A percentile compares a stretch with the other conserved stretches of the same genome.
Conservation (phyloP, 2,888 invertebrate genomes). For the Tiliacea aurago region DNA sequence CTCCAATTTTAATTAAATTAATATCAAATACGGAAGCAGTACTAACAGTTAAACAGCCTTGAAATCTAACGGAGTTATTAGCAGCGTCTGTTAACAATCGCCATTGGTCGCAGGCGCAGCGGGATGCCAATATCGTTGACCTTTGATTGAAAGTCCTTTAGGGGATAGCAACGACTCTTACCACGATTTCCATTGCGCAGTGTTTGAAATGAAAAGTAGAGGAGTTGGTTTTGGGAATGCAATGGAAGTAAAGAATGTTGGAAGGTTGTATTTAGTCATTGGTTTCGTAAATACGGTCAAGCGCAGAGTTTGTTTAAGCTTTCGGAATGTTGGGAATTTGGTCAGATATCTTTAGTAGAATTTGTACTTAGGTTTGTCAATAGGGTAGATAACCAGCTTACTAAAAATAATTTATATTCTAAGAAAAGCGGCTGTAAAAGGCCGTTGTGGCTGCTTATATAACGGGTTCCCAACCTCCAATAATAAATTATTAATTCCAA, state of each 20-base stretch:
- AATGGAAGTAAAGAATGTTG: constrained; percentile 20
- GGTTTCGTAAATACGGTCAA: constrained; percentile 30
- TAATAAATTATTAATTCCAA: too few species aligned
- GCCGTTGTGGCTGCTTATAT: neutral
- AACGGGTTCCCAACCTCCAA: neutral
- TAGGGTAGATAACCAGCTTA: neutral
- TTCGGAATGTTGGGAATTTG: constrained; percentile 26
- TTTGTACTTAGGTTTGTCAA: neutral
- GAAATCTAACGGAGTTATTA: constrained; percentile 41
- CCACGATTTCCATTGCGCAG: neutral
- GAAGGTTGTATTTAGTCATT: neutral
- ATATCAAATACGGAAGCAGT: constrained; percentile 26
- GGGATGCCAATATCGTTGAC: constrained; percentile 44
- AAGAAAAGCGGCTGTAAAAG: neutral
- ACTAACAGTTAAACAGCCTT: constrained; percentile 39
- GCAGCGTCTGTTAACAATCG: constrained; percentile 39
- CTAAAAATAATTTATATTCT: neutral
- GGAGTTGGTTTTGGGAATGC: neutral
- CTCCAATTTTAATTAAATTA: constrained; percentile 47
- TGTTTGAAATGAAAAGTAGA: neutral
- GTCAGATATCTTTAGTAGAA: neutral
- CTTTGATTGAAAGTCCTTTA: constrained; percentile 32
- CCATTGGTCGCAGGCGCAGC: constrained; percentile 51
- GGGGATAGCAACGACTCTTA: neutral
- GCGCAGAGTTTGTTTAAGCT: constrained; percentile 25